A percentile compares a stretch with the other conserved stretches of the same genome.
These are phyloP conservation scores for Hylaeus anthracinus DNA, from an alignment of 1,140 invertebrate species.

Conservation along the genomic window DNA sequence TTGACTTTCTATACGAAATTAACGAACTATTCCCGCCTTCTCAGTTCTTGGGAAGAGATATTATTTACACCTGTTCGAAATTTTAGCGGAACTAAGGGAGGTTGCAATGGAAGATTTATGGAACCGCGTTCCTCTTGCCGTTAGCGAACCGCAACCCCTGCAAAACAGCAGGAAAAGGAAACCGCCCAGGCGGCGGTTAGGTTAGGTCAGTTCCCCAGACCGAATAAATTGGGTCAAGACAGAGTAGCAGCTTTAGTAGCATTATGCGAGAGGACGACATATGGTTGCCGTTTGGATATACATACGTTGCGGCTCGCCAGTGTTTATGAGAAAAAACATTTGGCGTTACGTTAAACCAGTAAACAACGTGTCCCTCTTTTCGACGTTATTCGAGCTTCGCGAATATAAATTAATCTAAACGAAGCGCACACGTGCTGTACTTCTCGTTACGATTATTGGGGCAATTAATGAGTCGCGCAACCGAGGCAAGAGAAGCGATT, in stretches of 20 bases:
- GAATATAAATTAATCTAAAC: too few species aligned
- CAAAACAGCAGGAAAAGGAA: neutral
- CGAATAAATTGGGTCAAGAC: constrained; percentile 69
- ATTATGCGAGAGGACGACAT: constrained; percentile 56
- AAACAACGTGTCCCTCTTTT: neutral
- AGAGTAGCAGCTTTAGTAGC: constrained; percentile 56
- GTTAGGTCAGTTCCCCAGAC: constrained; percentile 69
- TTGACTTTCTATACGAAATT: too few species aligned
- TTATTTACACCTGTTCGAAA: too few species aligned
- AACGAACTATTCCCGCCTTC: too few species aligned
- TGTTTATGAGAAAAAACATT: constrained; percentile 22
- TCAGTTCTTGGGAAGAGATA: too few species aligned
- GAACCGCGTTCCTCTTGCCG: neutral
- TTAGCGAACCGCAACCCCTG: neutral
- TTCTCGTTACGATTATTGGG: too few species aligned
- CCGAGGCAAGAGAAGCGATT: neutral
- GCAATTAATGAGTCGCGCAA: neutral
- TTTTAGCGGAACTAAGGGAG: too few species aligned
- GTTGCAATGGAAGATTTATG: too few species aligned
- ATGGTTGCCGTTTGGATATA: constrained; percentile 56
- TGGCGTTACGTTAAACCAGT: constrained; percentile 10
- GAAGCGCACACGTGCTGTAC: too few species aligned
- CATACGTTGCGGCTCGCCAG: constrained; percentile 36
- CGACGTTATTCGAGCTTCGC: neutral
- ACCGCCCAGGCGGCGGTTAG: constrained; percentile 47